Conservation (phyloP, 2,888 invertebrate genomes). For the Mythimna pallens region DNA sequence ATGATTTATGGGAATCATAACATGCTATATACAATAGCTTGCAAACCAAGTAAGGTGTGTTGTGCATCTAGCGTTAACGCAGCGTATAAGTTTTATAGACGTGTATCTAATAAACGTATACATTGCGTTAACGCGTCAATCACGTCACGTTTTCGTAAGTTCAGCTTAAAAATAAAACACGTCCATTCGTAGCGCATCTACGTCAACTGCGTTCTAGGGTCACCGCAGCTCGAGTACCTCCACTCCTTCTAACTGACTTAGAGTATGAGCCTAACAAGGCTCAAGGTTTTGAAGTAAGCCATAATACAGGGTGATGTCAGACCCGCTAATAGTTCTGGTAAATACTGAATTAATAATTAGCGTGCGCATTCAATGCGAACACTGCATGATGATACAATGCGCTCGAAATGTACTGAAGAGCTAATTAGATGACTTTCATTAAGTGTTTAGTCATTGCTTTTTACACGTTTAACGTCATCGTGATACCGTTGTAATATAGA, state of each 20-base stretch:
- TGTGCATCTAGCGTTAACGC: too few species aligned
- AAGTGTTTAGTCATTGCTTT: constrained; percentile 28
- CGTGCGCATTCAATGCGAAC: constrained; percentile 35
- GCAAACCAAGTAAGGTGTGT: too few species aligned
- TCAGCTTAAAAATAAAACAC: too few species aligned
- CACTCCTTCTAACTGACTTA: neutral
- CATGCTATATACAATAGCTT: too few species aligned
- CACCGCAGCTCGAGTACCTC: neutral
- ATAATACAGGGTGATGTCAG: constrained; percentile 39
- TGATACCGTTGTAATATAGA: neutral
- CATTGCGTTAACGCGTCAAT: too few species aligned
- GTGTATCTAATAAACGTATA: too few species aligned
- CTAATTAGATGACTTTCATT: constrained; percentile 40
- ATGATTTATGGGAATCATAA: too few species aligned
- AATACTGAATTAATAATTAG: constrained; percentile 55
- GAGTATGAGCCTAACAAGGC: neutral
- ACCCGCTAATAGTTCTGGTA: constrained; percentile 30
- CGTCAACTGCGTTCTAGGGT: too few species aligned
- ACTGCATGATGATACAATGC: constrained; percentile 43
- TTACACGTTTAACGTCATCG: neutral
- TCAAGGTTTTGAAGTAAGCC: constrained; percentile 1
- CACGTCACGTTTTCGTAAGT: too few species aligned
- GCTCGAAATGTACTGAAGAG: constrained; percentile 22
- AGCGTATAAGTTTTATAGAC: too few species aligned
- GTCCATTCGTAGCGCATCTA: too few species aligned